phyloP scores from a whole-genome alignment of 2,113 vertebrate species.

The Pycnonotus jocosus region DNA sequence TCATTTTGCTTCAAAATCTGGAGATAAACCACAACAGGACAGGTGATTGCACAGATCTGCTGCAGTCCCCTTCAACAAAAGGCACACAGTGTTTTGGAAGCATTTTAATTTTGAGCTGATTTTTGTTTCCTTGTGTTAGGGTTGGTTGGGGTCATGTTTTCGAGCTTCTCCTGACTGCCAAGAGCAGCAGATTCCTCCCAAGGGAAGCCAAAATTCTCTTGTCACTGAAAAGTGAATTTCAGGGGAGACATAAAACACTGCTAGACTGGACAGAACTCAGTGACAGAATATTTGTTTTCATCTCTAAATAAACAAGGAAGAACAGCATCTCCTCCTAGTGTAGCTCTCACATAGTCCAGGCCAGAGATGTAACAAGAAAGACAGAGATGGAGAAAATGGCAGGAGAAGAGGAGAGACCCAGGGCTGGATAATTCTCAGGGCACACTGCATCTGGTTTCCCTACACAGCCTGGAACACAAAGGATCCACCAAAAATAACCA shows the following conservation, averaged over 20 bases:
- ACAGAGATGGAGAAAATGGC: neutral
- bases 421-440: neutral
- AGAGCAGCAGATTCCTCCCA: neutral
- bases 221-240: neutral
- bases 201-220: neutral
- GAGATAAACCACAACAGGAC: neutral
- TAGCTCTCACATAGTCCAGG: neutral
- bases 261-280: neutral
- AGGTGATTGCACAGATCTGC: neutral
- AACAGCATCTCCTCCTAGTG: neutral
- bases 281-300: neutral
- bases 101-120: neutral
- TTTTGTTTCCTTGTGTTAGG: neutral
- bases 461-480: neutral
- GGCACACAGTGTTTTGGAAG: neutral
- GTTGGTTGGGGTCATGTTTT: neutral
- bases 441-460: neutral
- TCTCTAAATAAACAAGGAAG: neutral
- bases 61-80: neutral
- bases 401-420: neutral
- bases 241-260: neutral
- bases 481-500: neutral
- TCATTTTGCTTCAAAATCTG: neutral
- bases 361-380: neutral
- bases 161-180: neutral